Evolutionary conservation across 2,797 vertebrate species (phyloP).

Genomic region (Psittacula derbiana): DNA sequence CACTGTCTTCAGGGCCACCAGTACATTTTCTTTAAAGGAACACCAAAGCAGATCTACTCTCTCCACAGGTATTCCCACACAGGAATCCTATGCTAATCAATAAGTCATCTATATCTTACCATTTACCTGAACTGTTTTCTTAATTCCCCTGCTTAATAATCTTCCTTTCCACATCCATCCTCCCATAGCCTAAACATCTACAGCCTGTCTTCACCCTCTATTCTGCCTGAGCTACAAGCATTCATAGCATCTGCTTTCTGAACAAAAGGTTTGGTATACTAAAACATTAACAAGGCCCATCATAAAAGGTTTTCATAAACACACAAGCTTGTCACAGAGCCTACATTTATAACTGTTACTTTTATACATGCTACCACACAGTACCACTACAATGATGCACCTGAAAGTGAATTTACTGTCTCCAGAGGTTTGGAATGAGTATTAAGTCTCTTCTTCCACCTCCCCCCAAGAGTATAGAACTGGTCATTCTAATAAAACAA

Average conservation of each 20-base stretch:
- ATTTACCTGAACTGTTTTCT: neutral
- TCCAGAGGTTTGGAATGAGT: neutral
- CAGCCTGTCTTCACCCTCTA: neutral
- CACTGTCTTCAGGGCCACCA: neutral
- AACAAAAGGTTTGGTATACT: neutral
- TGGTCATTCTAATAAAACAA: neutral
- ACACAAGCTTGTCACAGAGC: neutral
- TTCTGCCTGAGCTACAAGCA: neutral
- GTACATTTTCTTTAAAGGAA: neutral
- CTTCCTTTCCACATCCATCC: neutral
- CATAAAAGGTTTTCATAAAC: neutral
- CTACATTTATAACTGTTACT: neutral
- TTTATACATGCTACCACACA: neutral
- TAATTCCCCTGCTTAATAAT: neutral
- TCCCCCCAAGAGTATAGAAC: neutral
- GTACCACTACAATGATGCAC: neutral
- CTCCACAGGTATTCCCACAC: neutral
- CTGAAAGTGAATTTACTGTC: neutral
- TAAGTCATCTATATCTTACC: neutral
- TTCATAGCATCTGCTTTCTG: neutral
- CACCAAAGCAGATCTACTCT: neutral
- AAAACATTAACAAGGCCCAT: neutral
- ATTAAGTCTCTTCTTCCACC: neutral
- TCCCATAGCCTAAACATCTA: neutral
- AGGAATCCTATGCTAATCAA: neutral